Evolutionary conservation across 2,888 invertebrate genomes (phyloP).

Genomic region (Cataglyphis cursor): DNA sequence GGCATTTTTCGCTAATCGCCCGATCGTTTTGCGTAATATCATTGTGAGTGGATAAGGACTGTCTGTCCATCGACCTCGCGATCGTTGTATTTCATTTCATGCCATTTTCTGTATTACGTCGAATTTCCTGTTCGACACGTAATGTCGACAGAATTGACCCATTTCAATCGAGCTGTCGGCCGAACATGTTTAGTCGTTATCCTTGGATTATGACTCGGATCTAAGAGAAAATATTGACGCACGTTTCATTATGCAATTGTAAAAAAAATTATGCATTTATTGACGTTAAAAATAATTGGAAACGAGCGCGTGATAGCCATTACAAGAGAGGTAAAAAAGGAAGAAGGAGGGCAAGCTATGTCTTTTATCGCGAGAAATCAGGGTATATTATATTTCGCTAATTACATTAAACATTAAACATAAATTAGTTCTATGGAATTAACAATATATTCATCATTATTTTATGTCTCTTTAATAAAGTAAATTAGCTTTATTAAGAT

Average conservation of each 20-base stretch:
- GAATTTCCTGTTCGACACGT: conserved; percentile 66
- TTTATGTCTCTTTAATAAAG: conserved; percentile 3
- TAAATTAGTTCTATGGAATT: conserved; percentile 5
- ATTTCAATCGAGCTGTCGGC: conserved; percentile 57
- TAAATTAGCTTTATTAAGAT: background rate
- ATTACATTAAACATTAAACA: background rate
- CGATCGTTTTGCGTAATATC: conserved; percentile 60
- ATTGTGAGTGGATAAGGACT: conserved; percentile 63
- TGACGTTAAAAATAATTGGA: conserved; percentile 37
- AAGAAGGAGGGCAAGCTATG: background rate
- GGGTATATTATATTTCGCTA: background rate
- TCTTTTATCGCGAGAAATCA: background rate
- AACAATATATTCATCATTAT: background rate
- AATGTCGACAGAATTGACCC: conserved; percentile 67
- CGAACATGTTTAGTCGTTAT: conserved; percentile 56
- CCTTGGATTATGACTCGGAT: conserved; percentile 67
- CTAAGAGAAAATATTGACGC: conserved; percentile 62
- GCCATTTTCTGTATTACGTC: conserved; percentile 72
- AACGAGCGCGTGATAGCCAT: conserved; percentile 21
- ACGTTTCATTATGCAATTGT: conserved; percentile 65
- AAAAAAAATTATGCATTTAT: conserved; percentile 43
- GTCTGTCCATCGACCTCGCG: conserved; percentile 36
- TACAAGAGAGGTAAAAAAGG: background rate
- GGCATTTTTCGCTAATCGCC: conserved; percentile 63
- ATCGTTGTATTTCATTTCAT: conserved; percentile 39